Evolutionary conservation across 2,888 invertebrate species (phyloP).

Genomic region (Bruchidius siliquastri): DNA sequence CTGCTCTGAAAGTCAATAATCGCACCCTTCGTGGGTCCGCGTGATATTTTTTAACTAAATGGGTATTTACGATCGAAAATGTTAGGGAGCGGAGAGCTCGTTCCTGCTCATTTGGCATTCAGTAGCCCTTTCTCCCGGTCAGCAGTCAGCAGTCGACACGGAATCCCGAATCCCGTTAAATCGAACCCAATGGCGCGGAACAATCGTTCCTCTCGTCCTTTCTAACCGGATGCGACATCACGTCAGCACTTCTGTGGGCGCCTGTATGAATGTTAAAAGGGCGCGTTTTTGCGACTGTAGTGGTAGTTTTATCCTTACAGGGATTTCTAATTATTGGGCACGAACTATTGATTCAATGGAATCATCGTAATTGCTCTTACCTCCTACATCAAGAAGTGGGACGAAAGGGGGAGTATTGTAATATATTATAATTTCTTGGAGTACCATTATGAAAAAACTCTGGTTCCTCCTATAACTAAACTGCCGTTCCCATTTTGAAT

Average conservation of each 20-base stretch:
- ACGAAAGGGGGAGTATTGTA: too few species aligned
- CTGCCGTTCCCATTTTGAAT: too few species aligned
- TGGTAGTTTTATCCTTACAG: too few species aligned
- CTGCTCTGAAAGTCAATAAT: not conserved
- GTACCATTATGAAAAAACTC: too few species aligned
- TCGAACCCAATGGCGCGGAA: conserved; percentile 18
- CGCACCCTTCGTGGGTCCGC: not conserved
- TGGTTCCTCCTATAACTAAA: too few species aligned
- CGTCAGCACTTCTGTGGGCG: conserved; percentile 13
- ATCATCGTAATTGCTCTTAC: too few species aligned
- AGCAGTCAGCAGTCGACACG: conserved; percentile 9
- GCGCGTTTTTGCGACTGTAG: not conserved
- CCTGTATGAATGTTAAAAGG: not conserved
- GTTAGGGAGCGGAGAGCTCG: not conserved
- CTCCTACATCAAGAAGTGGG: too few species aligned
- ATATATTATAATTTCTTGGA: too few species aligned
- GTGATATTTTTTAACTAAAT: conserved; percentile 7
- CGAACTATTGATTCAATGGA: too few species aligned
- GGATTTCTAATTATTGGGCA: too few species aligned
- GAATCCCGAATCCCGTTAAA: conserved; percentile 14
- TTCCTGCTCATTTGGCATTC: conserved; percentile 16
- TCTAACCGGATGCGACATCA: conserved; percentile 12
- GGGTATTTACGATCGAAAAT: conserved; percentile 10
- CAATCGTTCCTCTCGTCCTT: conserved; percentile 6
- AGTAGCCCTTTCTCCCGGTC: conserved; percentile 16